phyloP scores from a whole-genome alignment of 2,113 vertebrate species.

The Sinocyclocheilus rhinocerous region DNA sequence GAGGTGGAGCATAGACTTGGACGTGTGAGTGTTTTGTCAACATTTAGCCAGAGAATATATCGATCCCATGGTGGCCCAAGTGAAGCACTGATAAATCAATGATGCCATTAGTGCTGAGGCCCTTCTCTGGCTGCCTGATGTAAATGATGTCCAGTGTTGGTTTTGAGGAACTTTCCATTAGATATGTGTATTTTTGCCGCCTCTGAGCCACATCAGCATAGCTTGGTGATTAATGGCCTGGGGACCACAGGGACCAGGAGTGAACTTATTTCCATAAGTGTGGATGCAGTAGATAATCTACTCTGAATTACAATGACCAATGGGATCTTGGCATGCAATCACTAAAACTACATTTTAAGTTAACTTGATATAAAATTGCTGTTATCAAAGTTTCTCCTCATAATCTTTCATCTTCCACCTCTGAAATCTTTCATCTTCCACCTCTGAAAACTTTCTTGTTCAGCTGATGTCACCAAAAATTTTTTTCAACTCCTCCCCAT shows the following conservation, averaged over 20 bases:
- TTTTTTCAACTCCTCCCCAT: no score
- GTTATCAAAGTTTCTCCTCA: neutral
- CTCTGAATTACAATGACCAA: constrained; percentile 10
- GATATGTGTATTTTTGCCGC: constrained; percentile 23
- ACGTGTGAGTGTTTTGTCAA: constrained; percentile 22
- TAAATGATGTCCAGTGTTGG: constrained; percentile 34
- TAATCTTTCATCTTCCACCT: neutral
- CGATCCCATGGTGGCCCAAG: constrained; percentile 4
- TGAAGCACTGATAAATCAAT: constrained; percentile 35
- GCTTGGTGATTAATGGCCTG: constrained; percentile 38
- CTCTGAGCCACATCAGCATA: neutral
- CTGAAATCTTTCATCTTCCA: neutral
- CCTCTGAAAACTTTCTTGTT: neutral
- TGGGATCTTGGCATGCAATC: neutral
- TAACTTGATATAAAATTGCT: neutral
- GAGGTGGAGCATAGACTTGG: constrained; percentile 4
- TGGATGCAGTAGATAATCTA: constrained; percentile 17
- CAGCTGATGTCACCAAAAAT: neutral
- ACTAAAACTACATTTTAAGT: neutral
- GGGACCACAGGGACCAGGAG: neutral
- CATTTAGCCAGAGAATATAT: neutral
- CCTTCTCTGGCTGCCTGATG: neutral
- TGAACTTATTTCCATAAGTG: constrained; percentile 25
- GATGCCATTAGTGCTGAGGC: neutral
- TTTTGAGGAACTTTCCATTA: constrained; percentile 1